A percentile compares a stretch with the other conserved stretches of the same genome.
Conservation (phyloP, 2,888 invertebrate genomes). For the Philereme vetulata region DNA sequence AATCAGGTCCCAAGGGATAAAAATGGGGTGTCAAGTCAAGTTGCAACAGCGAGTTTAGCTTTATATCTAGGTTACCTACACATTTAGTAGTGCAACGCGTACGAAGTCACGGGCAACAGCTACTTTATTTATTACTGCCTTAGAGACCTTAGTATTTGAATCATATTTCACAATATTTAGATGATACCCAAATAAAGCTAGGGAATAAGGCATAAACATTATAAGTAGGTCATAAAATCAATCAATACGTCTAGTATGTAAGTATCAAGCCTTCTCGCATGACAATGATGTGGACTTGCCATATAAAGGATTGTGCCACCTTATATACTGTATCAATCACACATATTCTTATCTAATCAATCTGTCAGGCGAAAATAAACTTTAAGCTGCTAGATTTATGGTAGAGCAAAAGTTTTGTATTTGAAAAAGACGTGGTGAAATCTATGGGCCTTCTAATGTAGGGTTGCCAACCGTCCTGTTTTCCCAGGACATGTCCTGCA, state of each 20-base stretch:
- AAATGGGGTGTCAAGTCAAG: too few relatives aligned
- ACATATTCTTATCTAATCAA: constrained; percentile 25
- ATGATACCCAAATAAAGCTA: constrained; percentile 29
- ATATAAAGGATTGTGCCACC: constrained; percentile 59
- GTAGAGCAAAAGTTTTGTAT: background rate
- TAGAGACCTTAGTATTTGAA: too few relatives aligned
- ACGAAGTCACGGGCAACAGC: too few relatives aligned
- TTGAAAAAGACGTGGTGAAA: constrained; percentile 2
- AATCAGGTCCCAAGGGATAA: too few relatives aligned
- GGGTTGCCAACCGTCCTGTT: too few relatives aligned
- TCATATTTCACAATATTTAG: too few relatives aligned
- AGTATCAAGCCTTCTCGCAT: constrained; percentile 40
- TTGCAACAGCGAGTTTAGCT: too few relatives aligned
- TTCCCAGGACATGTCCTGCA: too few relatives aligned
- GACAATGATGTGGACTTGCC: constrained; percentile 65
- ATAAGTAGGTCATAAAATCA: constrained; percentile 37
- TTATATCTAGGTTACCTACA: too few relatives aligned
- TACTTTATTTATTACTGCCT: too few relatives aligned
- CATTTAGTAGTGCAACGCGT: too few relatives aligned
- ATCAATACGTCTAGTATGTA: constrained; percentile 34
- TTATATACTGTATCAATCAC: constrained; percentile 39
- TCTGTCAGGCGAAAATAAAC: constrained; percentile 38
- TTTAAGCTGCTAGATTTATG: background rate
- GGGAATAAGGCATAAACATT: constrained; percentile 31
- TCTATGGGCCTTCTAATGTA: background rate